Base-by-base conservation (phyloP, 2,113 vertebrate species). In the Apodemus sylvaticus region DNA sequence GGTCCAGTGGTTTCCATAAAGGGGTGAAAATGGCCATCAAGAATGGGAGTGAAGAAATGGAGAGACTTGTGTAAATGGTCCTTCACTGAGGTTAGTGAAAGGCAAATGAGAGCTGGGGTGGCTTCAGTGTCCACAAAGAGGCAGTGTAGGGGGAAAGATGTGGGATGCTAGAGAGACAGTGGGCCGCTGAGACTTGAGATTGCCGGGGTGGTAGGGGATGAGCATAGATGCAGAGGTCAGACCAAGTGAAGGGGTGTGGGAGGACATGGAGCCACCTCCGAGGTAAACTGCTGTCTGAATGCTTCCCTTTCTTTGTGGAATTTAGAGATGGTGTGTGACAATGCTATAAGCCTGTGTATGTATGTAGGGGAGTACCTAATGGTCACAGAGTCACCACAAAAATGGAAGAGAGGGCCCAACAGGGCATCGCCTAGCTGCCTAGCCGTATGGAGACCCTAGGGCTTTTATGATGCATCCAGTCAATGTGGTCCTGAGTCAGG, bases 41-140 rank as follows among this genome's bases (percentile, higher is more conserved):
- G 81, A 90, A 39, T 48, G 24, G n/a, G 79, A 92, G 42, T 90
- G 93, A 92, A 51, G 86, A 92, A 83, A 73, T 90, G 70, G 81
- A 96, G 64, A 88, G 5, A 48, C 58, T 85, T 60, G 31, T 90
- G 45, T 45, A 85, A 51, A 81, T 22, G 79, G 81, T 53, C 70
- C 79, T 93, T 96, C 87, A 42, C 51, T n/a, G 39, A 85, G 87
- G 90, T 91, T 91, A 83, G 10, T 62, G 55, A 79, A 92, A 95
- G 24, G 73, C 78, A 93, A 89, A 48, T 34, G 39, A 74, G 36
- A 34, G 12, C 60, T 79, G 39, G 66, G 29, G 62, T 70, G 9
- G n/a, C 60, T 89, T 89, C 24, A 74, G 0, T 86, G 70, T 64
- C 42, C 4, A 70, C 5, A 9, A 96, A 14, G 64, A 95, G 55